Base-by-base conservation (phyloP, 2,888 invertebrate species). In the Pheosia gnoma region DNA sequence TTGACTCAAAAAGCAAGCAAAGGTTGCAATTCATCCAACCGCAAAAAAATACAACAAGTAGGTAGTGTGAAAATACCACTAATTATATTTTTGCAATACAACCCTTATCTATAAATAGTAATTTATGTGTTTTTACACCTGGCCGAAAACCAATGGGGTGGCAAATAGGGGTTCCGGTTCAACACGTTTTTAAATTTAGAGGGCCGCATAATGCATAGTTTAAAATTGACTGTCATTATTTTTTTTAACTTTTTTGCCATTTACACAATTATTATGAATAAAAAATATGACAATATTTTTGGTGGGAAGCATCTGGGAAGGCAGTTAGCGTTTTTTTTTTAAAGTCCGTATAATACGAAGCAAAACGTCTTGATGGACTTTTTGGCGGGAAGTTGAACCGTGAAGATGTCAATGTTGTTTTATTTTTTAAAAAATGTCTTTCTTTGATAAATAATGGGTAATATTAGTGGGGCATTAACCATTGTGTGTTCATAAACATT, bases 101-200 rank as follows among this genome's bases (percentile, higher is more conserved):
- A 52, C 38, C 60, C 45, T 55, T 62, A 59, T n/a, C 63, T 53
- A 41, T 54, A 36, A 41, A 53, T 51, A 38, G 41, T 63, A 70
- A 62, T 65, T 62, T 56, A 62, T 67, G 58, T 38, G 45, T 63
- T 62, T 68, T 68, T 49, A 63, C 72, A 75, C 75, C 75, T 73
- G 75, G 75, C 56, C 52, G 37, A 8, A 63, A 61, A 47, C 52
- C 59, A 67, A 64, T 73, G 64, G 73, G 66, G 71, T 71, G 65
- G 65, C 61, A 67, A 75, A 75, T 73, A 63, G 67, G 69, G 71
- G 71, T 68, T 49, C 36, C 47, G 57, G 13, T 68, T 63, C 61
- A 61, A 66, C 61, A 10, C 13, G 61, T 65, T 72, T 68, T 75
- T 69, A 63, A 55, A 53, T 25, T 25, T 4, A 11, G 9, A 55